Base-by-base conservation (phyloP, 2,113 vertebrate genomes). In the Urocynchramus pylzowi region DNA sequence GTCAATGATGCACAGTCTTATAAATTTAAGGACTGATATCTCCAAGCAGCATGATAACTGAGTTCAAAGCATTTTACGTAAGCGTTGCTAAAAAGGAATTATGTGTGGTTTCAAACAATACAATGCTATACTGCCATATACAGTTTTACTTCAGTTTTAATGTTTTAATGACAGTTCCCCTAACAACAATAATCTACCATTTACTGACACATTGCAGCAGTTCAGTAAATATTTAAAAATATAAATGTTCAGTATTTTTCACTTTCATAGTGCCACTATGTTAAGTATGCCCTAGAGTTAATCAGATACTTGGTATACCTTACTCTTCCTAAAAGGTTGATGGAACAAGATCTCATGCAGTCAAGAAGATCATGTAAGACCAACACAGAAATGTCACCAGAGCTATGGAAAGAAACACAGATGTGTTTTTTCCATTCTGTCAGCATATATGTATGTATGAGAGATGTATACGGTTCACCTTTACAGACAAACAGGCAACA, bases 351-450 rank as follows among this genome's bases (percentile, higher is more conserved):
- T 98, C 97, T 97, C 90, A 65, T 75, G 44, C 87, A 97, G 97
- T 97, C 98, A 98, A 97, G 96, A 50, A 94, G 96, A 95, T 96
- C 54, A 2, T 91, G 88, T 87, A 95, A 94, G 95, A 95, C 94
- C 94, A 94, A 97, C 94, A 97, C 89, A 97, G 96, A 97, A 97
- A 98, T 98, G 97, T 98, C 98, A 97, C 84, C 84, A 97, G 97
- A 97, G 98, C 98, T 98, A 98, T 96, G 95, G 97, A 97, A 98
- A 97, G 98, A 98, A 98, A 98, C 98, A 98, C 97, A 98, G 96
- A 97, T 97, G 93, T 95, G 94, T 95, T 94, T 98, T 94, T 99
- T 98, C 98, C 98, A 98, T 98, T 96, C 97, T 97, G 98, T 98
- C 98, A 98, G 98, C 97, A 82, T 97, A 16, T 57, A 57, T 82